These are phyloP conservation scores for Periplaneta americana DNA, from an alignment of 1,140 invertebrate species.

Conservation along the genomic window DNA sequence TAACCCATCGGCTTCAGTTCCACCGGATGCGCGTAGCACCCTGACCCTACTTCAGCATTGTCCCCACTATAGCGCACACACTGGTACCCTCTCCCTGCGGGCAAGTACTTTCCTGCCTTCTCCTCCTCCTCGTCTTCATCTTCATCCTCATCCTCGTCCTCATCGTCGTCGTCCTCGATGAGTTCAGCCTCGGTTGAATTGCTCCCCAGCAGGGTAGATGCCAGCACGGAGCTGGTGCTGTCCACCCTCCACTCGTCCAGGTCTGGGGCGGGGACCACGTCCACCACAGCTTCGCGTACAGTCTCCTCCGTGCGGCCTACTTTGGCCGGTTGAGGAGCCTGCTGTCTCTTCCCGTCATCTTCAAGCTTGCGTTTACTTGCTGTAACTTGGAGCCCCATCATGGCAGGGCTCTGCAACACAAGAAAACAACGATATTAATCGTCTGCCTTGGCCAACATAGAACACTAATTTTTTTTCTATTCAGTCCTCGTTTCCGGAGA, in stretches of 20 bases:
- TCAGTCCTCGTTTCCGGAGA: too few species aligned
- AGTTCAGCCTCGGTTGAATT: constrained; percentile 36
- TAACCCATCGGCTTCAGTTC: constrained; percentile 18
- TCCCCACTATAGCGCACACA: constrained; percentile 13
- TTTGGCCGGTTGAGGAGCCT: constrained; percentile 20
- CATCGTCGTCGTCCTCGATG: constrained; percentile 42
- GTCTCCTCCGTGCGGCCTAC: constrained; percentile 25
- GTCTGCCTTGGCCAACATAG: neutral
- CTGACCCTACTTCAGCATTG: neutral
- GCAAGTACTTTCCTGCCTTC: constrained; percentile 30
- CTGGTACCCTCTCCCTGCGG: constrained; percentile 19
- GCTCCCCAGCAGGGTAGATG: constrained; percentile 6
- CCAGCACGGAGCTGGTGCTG: constrained; percentile 9
- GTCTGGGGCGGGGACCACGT: constrained; percentile 14
- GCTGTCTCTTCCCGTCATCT: constrained; percentile 19
- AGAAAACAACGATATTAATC: constrained; percentile 8
- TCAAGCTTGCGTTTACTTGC: constrained; percentile 63
- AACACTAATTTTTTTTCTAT: too few species aligned
- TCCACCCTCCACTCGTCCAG: constrained; percentile 41
- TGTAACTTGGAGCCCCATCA: constrained; percentile 70
- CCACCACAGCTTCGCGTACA: constrained; percentile 5
- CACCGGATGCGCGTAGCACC: constrained; percentile 5
- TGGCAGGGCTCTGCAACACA: constrained; percentile 61
- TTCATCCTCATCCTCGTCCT: constrained; percentile 48
- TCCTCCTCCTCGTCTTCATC: constrained; percentile 37